Conservation (phyloP, 37 sponge, comb jelly and placozoan genomes). For the Geodia barretti region DNA sequence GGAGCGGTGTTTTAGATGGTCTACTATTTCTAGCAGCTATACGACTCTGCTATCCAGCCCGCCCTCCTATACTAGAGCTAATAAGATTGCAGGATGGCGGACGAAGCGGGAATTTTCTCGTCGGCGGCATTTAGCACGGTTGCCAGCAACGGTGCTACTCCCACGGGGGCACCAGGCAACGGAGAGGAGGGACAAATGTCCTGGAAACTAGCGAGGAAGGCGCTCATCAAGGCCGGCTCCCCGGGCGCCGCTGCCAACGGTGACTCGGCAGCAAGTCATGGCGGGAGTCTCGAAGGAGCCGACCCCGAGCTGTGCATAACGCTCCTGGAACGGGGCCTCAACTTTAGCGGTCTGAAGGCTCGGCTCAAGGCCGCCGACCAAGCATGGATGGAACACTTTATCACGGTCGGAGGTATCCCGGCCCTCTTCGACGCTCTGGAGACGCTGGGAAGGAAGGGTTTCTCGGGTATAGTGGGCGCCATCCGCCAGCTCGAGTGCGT, state of each 20-base stretch:
- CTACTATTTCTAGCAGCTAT: no score
- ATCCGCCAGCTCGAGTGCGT: conserved; percentile 91
- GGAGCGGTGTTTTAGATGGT: no score
- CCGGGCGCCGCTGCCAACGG: not conserved
- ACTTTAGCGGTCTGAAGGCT: conserved; percentile 75
- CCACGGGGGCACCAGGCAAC: no score
- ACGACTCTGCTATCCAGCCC: no score
- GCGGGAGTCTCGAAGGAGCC: conserved; percentile 61
- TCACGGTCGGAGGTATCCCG: conserved; percentile 75
- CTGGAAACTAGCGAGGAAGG: conserved; percentile 14
- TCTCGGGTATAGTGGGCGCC: conserved; percentile 79
- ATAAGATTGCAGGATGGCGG: no score
- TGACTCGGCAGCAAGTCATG: not conserved
- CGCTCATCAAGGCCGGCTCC: not conserved
- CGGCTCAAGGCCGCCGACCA: conserved; percentile 64
- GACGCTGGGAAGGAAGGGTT: conserved; percentile 64
- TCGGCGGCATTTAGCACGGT: no score
- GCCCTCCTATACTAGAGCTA: no score
- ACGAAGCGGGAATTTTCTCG: no score
- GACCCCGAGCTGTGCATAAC: conserved; percentile 79
- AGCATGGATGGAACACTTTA: conserved; percentile 87
- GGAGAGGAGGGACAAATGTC: no score
- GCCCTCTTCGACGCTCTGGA: conserved; percentile 85
- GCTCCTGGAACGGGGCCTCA: conserved; percentile 53
- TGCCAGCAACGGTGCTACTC: no score